Evolutionary conservation across 2,113 vertebrate species (phyloP).

Genomic region (Gobius niger): DNA sequence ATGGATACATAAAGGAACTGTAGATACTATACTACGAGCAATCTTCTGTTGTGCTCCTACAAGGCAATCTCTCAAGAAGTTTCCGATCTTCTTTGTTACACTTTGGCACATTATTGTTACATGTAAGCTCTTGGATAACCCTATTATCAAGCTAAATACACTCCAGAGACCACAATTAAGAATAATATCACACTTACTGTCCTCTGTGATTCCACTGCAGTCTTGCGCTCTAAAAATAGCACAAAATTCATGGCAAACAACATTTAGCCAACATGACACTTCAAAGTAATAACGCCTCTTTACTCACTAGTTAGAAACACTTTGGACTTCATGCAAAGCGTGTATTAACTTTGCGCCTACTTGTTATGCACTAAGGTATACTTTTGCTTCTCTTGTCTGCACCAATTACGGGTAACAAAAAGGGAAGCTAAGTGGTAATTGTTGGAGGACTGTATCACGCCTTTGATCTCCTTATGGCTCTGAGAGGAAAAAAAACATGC

Average conservation of each 20-base stretch:
- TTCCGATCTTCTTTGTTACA: neutral
- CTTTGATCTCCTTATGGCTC: conserved; percentile 19
- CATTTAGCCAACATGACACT: conserved; percentile 19
- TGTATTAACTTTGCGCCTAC: conserved; percentile 29
- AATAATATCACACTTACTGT: neutral
- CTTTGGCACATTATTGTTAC: neutral
- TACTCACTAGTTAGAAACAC: conserved; percentile 20
- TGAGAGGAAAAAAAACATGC: neutral
- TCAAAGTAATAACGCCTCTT: conserved; percentile 32
- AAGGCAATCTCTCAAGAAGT: neutral
- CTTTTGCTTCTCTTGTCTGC: conserved; percentile 26
- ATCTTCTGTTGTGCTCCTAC: too few species aligned
- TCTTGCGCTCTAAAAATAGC: conserved; percentile 17
- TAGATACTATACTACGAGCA: too few species aligned
- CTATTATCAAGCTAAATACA: neutral
- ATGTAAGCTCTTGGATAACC: neutral
- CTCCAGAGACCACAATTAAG: neutral
- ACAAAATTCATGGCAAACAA: conserved; percentile 21
- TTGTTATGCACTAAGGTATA: conserved; percentile 27
- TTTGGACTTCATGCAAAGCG: conserved; percentile 13
- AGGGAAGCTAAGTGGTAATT: conserved; percentile 26
- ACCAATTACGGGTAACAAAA: conserved; percentile 31
- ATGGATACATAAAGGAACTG: too few species aligned
- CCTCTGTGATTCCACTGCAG: neutral
- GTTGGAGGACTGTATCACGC: conserved; percentile 19